Evolutionary conservation across 1,140 invertebrate genomes (phyloP), one percentile per base, ranked within the genome.

Genomic region (Drosophila tristis): DNA sequence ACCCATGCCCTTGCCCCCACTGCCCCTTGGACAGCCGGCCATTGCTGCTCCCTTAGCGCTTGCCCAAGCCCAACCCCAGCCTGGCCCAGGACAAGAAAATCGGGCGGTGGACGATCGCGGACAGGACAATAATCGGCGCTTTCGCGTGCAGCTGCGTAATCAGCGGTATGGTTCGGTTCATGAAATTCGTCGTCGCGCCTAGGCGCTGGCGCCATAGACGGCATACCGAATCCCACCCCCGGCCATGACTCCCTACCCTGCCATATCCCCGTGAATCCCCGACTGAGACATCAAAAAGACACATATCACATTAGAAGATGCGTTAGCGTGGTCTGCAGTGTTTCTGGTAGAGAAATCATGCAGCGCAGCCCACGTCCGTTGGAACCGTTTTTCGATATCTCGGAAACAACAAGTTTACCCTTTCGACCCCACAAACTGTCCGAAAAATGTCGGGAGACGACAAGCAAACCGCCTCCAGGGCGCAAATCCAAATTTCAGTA

Each of bases 151-250:
- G 57, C 74, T 91, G 71, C 77, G 90, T 56, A 81, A 74, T 66
- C 85, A 87, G 62, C 81, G 90, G 11, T 77, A 76, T 62, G 82
- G 85, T 13, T 91, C 90, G 48, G 72, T 90, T 77, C 90, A 91
- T 87, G 90, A 91, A 51, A 91, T 91, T 35, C 90, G 90, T 71
- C 81, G 90, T 80, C 75, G 89, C 29, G 54, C 78, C 23, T 91
- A 85, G 55, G 13, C 50, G 51, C 11, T 47, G 20, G 2, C 16
- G 35, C 4, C 39, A 31, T 31, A 43, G 23, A 2, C 16, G 7
- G 4, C 54, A 7, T 51, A 8, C 20, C 23, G 39, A 20, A 13
- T 11, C 29, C 35, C 20, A 9, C 23, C 23, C 45, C 39, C 57
- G 29, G 47, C 13, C 2, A n/a, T 63, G 44, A 68, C 26, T n/a